Conservation (phyloP, 1,140 invertebrate species). For the Paracyclopina nana region DNA sequence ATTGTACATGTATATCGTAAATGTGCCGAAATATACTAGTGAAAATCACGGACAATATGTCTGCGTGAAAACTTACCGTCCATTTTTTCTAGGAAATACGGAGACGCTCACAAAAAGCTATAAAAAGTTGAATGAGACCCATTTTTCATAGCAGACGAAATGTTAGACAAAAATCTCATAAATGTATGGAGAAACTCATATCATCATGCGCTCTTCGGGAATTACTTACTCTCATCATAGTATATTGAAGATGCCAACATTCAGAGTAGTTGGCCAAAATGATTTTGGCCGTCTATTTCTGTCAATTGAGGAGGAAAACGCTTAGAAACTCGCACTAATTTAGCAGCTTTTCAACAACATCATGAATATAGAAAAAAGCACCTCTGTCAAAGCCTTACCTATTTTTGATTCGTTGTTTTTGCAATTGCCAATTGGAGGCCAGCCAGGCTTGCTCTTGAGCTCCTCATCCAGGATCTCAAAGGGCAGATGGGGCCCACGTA, state of each 20-base stretch:
- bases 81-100: too few species aligned
- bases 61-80: too few species aligned
- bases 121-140: too few species aligned
- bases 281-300: too few species aligned
- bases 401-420: constrained; percentile 15
- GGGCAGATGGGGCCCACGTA: constrained; percentile 14
- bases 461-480: constrained; percentile 15
- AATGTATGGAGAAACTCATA: too few species aligned
- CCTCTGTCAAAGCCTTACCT: not conserved
- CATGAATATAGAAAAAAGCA: not conserved
- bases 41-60: too few species aligned
- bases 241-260: not conserved
- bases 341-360: not conserved
- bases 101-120: too few species aligned
- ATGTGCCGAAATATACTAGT: too few species aligned
- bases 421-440: constrained; percentile 15
- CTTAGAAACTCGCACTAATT: not conserved
- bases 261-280: not conserved
- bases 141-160: too few species aligned
- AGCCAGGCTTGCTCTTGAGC: not conserved
- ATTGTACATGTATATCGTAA: too few species aligned
- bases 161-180: too few species aligned
- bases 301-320: not conserved
- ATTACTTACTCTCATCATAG: not conserved
- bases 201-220: too few species aligned